Evolutionary conservation across 2,888 invertebrate genomes (phyloP).

Genomic region (Heliconius hortense): DNA sequence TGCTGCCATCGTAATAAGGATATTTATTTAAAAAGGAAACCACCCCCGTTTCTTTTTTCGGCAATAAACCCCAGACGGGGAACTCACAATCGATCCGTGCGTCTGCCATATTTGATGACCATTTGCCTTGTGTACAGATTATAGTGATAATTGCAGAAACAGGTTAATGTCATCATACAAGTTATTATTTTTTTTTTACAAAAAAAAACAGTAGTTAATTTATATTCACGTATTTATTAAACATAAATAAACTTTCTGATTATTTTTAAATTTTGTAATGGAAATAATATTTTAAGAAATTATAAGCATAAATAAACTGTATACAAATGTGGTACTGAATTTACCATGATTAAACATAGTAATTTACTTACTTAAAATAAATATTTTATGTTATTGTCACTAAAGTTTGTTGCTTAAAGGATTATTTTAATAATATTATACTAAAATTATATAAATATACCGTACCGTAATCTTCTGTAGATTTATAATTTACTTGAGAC

Average conservation of each 20-base stretch:
- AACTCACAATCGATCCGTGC: constrained; percentile 85
- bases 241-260: no score
- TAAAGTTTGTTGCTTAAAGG: background rate
- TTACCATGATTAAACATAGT: no score
- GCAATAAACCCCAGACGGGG: constrained; percentile 92
- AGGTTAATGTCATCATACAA: background rate
- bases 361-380: no score
- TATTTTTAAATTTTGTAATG: no score
- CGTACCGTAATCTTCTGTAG: no score
- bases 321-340: no score
- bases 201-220: no score
- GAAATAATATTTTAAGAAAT: no score
- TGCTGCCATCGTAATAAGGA: constrained; percentile 95
- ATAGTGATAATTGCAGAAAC: background rate
- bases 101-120: constrained; percentile 81
- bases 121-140: constrained; percentile 50
- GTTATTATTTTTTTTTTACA: background rate
- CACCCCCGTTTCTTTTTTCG: constrained; percentile 97
- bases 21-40: constrained; percentile 92
- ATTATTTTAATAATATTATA: background rate
- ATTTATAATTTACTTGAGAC: background rate
- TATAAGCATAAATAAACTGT: no score
- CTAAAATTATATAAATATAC: background rate
- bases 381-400: background rate
- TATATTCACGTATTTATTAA: no score